Evolutionary conservation across 2,113 vertebrate species (phyloP).

Genomic region (Ameiurus melas): DNA sequence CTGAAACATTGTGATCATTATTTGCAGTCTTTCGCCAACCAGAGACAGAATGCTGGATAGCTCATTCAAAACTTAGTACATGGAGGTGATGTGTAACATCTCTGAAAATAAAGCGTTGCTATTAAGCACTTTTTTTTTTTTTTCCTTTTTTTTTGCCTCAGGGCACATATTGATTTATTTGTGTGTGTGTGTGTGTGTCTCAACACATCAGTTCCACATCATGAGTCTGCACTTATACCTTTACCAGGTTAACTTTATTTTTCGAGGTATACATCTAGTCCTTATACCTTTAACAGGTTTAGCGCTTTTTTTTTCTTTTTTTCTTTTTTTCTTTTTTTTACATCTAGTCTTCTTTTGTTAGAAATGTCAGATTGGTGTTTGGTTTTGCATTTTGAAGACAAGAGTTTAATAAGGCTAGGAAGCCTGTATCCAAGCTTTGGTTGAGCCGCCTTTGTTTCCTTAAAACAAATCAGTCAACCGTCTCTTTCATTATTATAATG

Average conservation of each 20-base stretch:
- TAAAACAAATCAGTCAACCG: neutral
- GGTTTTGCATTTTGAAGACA: neutral
- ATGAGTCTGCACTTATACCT: neutral
- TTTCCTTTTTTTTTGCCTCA: neutral
- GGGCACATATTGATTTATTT: too few species aligned
- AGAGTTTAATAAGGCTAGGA: slow-evolving; percentile 16
- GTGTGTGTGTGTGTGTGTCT: neutral
- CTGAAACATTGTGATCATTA: slow-evolving; percentile 12
- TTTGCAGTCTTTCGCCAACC: neutral
- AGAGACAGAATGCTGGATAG: slow-evolving; percentile 26
- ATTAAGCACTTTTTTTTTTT: slow-evolving; percentile 2
- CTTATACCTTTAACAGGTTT: neutral
- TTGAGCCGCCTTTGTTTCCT: neutral
- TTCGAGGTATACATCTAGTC: neutral
- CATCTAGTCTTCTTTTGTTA: neutral
- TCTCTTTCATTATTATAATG: slow-evolving; percentile 53
- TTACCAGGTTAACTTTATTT: neutral
- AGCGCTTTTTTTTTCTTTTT: neutral
- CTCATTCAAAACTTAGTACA: slow-evolving; percentile 1
- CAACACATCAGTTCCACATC: neutral
- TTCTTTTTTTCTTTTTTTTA: neutral
- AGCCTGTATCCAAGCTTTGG: slow-evolving; percentile 56
- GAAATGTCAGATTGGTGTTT: neutral
- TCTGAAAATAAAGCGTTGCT: neutral
- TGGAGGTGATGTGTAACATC: neutral